Base-by-base conservation (phyloP, 2,888 invertebrate genomes). In the Seira sanloemensis region DNA sequence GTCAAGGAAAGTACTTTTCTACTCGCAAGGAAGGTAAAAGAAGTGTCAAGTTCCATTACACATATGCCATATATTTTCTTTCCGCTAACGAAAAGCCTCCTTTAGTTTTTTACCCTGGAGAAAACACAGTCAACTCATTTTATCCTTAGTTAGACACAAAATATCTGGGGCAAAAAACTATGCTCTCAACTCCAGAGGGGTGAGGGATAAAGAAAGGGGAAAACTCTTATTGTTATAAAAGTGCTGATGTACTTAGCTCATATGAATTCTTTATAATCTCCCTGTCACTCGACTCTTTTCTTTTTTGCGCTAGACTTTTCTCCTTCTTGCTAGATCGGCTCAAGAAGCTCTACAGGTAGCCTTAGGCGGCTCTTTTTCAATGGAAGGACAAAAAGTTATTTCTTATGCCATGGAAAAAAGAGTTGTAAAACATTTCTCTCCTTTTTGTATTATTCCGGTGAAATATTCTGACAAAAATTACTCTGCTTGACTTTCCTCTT, bases 201-300 rank as follows among this genome's bases (percentile, higher is more conserved):
- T 37, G 62, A 66, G 19, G 2, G 66, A 66, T 9, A 66, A 21
- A 21, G 5, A 23, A 23, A 68, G 46, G 67, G 58, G 46, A 54
- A 50, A 67, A 79, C 26, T 73, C 72, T 79, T 73, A 69, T 77
- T 69, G 76, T 75, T 65, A 74, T 74, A 80, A 68, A 75, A 58
- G 77, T 82, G 72, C 23, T 69, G 75, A 81, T 65, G 72, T 82
- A 76, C 76, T 82, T 77, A 72, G 46, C 24, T 54, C 46, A 21
- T 72, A 82, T 82, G 77, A 82, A 82, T 83, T 83, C 78, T 83
- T 83, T 83, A 83, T 83, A 72, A 83, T 83, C 76, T 72, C 25
- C 50, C 16, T 58, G 83, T 83, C 83, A 79, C 19, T 66, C 73
- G 46, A 4, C 12, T 37, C 37, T 37, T 37, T 12, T 37, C 12